These are phyloP conservation scores for Myathropa florea DNA, from an alignment of 2,888 invertebrate genomes.

Conservation along the genomic window DNA sequence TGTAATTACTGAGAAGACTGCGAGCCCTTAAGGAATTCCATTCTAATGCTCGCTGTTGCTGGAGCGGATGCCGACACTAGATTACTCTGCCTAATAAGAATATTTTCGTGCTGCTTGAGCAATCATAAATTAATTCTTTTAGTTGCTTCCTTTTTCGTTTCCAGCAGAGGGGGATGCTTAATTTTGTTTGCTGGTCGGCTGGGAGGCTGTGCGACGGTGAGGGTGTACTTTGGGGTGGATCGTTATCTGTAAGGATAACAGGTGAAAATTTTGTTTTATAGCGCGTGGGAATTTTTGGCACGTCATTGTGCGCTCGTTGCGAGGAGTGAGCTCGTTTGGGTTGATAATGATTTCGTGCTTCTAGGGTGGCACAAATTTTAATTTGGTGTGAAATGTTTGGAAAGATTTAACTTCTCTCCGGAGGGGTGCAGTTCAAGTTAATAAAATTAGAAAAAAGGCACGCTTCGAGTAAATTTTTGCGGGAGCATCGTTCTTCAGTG, in stretches of 20 bases:
- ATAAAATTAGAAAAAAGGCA: conserved; percentile 23
- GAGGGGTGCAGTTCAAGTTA: conserved; percentile 19
- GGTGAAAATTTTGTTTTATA: conserved; percentile 70
- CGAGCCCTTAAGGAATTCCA: conserved; percentile 61
- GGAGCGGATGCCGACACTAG: not conserved
- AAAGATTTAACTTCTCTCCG: conserved; percentile 41
- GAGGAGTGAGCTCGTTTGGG: not conserved
- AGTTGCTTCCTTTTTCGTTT: conserved; percentile 3
- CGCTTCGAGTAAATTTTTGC: conserved; percentile 39
- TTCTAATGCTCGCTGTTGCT: conserved; percentile 45
- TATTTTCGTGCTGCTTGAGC: conserved; percentile 61
- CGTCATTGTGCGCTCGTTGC: conserved; percentile 29
- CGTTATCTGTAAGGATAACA: conserved; percentile 79
- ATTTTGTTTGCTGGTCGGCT: conserved; percentile 27
- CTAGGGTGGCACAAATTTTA: conserved; percentile 53
- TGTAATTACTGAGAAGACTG: conserved; percentile 76
- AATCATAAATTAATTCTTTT: conserved; percentile 70
- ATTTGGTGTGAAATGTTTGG: conserved; percentile 59
- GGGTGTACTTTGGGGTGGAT: conserved; percentile 74
- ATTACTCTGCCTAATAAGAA: conserved; percentile 52
- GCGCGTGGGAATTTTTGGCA: conserved; percentile 68
- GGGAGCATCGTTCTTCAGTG: not conserved
- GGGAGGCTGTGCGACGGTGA: not conserved
- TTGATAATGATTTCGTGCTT: not conserved
- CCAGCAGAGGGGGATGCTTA: conserved; percentile 27